These are phyloP conservation scores for Tenthredo livida DNA, from an alignment of 2,888 invertebrate species.

Conservation along the genomic window DNA sequence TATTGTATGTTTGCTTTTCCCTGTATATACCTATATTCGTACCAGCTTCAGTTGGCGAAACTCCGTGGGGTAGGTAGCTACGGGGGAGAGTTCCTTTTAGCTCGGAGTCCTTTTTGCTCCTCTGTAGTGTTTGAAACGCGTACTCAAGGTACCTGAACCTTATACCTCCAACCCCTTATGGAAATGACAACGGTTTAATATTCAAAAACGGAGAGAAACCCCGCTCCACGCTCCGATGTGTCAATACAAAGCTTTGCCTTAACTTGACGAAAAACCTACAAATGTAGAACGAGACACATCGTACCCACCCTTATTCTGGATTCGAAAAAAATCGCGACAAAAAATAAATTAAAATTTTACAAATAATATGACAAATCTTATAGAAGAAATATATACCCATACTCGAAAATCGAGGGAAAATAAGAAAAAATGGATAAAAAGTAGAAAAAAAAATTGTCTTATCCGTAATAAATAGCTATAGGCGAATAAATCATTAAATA, in stretches of 20 bases:
- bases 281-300: not conserved
- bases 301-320: not conserved
- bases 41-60: not conserved
- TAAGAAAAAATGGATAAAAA: not conserved
- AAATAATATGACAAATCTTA: no score
- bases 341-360: not conserved
- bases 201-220: not conserved
- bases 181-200: conserved; percentile 35
- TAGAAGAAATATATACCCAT: no score
- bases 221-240: not conserved
- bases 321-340: not conserved
- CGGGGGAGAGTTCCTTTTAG: not conserved
- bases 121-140: not conserved
- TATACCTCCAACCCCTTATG: not conserved
- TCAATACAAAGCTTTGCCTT: conserved; percentile 4
- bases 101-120: not conserved
- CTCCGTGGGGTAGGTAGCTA: not conserved
- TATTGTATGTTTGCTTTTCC: conserved; percentile 11
- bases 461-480: not conserved
- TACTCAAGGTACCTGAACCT: not conserved
- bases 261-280: not conserved
- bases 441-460: not conserved
- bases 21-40: not conserved
- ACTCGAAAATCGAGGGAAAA: not conserved
- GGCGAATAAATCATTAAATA: not conserved